Evolutionary conservation across 2,888 invertebrate species (phyloP), one percentile per base, ranked within the genome.

Genomic region (Bellardia pandia): DNA sequence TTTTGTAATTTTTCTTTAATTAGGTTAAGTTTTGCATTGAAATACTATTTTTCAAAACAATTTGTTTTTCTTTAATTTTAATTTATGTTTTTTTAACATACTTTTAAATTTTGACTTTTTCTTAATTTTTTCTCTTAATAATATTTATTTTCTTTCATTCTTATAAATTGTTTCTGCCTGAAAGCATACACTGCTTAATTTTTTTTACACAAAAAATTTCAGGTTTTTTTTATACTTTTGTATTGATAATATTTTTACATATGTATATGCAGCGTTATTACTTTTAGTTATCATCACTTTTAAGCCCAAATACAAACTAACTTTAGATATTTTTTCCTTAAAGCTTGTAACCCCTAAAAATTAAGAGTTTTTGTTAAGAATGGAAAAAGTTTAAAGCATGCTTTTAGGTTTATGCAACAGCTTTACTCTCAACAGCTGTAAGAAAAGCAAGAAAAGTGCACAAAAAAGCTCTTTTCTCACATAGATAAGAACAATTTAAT

Each of bases 321-420:
- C 64, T 40, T 83, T 76, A 77, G 66, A 72, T 37, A 72, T 45
- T 33, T 76, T 79, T 83, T 53, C 71, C 79, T 76, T 72, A 86
- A 85, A 86, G 79, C 83, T 88, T 86, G 64, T 77, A 74, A 83
- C 86, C 79, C 78, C 62, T 66, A 76, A 78, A 82, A 42, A 68
- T 58, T 77, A 71, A 77, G 77, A 82, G 40, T 56, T 64, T n/a
- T 23, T 53, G 8, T 33, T 37, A 66, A 51, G n/a, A 14, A 37
- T 30, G 33, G 8, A 48, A 60, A 64, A 30, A 60, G 48, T 75
- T 58, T 68, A n/a, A 68, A 53, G 76, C 40, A 83, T 87, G 60
- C 75, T 74, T 85, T 69, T 74, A 62, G 77, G 77, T 62, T 85
- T 30, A 71, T 13, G 16, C 8, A 60, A 58, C 16, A 80, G 48